phyloP scores from a whole-genome alignment of 2,113 vertebrate genomes.

The Neodontobutis hainanensis region DNA sequence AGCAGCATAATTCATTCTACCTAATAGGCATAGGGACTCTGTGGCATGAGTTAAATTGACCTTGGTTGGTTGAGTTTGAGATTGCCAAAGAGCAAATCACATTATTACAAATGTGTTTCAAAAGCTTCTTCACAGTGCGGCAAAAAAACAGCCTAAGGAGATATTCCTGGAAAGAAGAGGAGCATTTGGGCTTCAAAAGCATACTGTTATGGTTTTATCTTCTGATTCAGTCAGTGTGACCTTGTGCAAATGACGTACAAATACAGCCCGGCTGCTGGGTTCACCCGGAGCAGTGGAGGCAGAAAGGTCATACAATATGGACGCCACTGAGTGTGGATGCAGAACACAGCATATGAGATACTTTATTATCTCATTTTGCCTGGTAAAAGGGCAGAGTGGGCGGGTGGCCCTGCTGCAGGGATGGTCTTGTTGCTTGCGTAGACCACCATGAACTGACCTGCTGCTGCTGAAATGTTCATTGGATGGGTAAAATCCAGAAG shows the following conservation, averaged over 20 bases:
- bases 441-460: slow-evolving; percentile 35
- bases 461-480: slow-evolving; percentile 34
- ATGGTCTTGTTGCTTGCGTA: slow-evolving; percentile 17
- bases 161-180: slow-evolving; percentile 36
- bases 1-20: slow-evolving; percentile 8
- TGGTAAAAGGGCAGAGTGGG: slow-evolving; percentile 8
- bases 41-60: slow-evolving; percentile 36
- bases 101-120: slow-evolving; percentile 42
- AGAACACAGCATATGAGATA: not conserved
- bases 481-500: slow-evolving; percentile 19
- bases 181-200: slow-evolving; percentile 10
- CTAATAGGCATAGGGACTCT: slow-evolving; percentile 6
- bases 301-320: slow-evolving; percentile 12
- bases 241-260: slow-evolving; percentile 27
- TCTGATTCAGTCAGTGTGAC: slow-evolving; percentile 33
- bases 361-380: slow-evolving; percentile 43
- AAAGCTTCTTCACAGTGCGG: slow-evolving; percentile 20
- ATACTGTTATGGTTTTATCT: slow-evolving; percentile 37
- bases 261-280: slow-evolving; percentile 25
- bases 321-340: not conserved
- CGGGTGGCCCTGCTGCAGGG: slow-evolving; percentile 43
- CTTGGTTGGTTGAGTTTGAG: slow-evolving; percentile 25
- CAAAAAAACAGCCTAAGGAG: slow-evolving; percentile 48
- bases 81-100: slow-evolving; percentile 39
- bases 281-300: not conserved